Conservation (phyloP, 2,797 vertebrate species). For the Poeciliopsis presidionis region DNA sequence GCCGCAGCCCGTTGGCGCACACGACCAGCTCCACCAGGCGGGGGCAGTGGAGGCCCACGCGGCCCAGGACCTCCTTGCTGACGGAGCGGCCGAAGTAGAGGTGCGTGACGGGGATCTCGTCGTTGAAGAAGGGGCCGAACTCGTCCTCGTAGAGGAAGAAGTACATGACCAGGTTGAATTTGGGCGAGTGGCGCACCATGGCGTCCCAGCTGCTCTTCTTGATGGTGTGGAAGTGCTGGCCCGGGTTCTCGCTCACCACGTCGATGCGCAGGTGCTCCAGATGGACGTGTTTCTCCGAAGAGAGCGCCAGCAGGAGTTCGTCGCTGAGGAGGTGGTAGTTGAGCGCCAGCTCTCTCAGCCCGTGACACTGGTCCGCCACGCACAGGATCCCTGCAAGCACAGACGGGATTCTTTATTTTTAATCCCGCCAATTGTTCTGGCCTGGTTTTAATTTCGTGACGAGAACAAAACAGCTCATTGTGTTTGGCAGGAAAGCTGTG, state of each 20-base stretch:
- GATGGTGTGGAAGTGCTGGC: constrained; percentile 94
- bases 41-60: constrained; percentile 95
- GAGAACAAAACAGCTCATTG: background rate
- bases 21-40: constrained; percentile 96
- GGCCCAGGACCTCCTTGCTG: constrained; percentile 96
- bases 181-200: constrained; percentile 96
- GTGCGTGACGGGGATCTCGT: constrained; percentile 95
- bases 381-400: constrained; percentile 90
- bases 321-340: constrained; percentile 97
- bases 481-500: constrained; percentile 1
- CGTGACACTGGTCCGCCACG: constrained; percentile 97
- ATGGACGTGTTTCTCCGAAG: constrained; percentile 95
- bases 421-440: background rate
- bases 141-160: constrained; percentile 98
- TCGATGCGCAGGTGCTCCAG: constrained; percentile 97
- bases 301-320: constrained; percentile 94
- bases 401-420: background rate
- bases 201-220: constrained; percentile 99
- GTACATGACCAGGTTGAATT: constrained; percentile 99
- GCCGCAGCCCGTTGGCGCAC: constrained; percentile 94
- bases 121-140: constrained; percentile 95
- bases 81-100: constrained; percentile 98
- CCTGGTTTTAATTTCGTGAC: background rate
- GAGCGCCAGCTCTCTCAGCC: constrained; percentile 93
- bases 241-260: constrained; percentile 96